Evolutionary conservation across 2,113 vertebrate species (phyloP).

Genomic region (Nycticryphes semicollaris): DNA sequence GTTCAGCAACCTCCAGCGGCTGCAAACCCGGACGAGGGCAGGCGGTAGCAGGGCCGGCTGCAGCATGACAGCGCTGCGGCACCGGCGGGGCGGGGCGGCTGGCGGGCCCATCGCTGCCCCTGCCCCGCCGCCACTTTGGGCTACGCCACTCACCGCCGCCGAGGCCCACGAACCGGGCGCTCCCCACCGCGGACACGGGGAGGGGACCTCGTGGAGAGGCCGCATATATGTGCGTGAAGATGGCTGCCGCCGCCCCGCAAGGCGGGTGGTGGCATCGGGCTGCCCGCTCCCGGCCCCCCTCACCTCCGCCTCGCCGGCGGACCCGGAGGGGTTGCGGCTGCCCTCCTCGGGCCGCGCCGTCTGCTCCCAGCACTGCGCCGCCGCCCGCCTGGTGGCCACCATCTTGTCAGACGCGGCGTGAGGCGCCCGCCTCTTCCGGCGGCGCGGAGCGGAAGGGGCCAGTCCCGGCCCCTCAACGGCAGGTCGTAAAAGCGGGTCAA

Average conservation of each 20-base stretch:
- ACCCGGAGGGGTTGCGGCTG: neutral
- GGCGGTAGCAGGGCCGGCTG: too few species aligned
- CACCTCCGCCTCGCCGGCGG: neutral
- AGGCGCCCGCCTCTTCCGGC: neutral
- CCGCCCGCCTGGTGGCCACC: neutral
- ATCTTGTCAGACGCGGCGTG: neutral
- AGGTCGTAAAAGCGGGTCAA: too few species aligned
- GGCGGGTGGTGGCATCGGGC: fast-evolving
- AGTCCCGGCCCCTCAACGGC: neutral
- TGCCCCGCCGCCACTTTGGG: neutral
- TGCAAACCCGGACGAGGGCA: fast-evolving
- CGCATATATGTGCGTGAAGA: neutral
- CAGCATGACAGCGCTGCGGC: neutral
- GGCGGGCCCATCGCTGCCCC: neutral
- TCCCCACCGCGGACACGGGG: too few species aligned
- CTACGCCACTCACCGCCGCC: neutral
- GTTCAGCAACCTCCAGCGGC: fast-evolving
- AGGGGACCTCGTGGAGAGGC: neutral
- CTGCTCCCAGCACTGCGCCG: neutral
- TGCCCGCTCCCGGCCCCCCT: neutral
- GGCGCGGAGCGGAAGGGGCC: neutral
- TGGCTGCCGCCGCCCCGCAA: neutral
- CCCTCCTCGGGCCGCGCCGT: neutral
- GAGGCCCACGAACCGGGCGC: too few species aligned
- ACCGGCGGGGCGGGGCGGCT: neutral